Percentiles rank a stretch among this genome's conserved stretches.
These are phyloP conservation scores for Ibycter americanus DNA, from an alignment of 2,797 vertebrate species.

Conservation along the genomic window DNA sequence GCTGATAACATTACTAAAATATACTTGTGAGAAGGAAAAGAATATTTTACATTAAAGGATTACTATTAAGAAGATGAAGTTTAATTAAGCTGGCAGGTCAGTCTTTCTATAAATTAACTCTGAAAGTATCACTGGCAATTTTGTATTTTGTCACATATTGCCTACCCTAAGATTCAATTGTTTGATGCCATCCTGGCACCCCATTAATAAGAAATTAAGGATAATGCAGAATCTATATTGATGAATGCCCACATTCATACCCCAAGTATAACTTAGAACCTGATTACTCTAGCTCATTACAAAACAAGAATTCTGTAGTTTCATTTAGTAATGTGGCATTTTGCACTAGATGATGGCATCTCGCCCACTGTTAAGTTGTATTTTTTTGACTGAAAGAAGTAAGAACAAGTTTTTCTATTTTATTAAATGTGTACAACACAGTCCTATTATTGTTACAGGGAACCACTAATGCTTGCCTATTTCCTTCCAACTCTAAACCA, in stretches of 20 bases:
- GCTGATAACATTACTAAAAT: background rate
- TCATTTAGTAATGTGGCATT: background rate
- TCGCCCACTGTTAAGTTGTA: background rate
- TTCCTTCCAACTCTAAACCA: background rate
- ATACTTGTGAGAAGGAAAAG: background rate
- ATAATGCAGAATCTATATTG: background rate
- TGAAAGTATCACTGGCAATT: background rate
- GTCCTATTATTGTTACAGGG: background rate
- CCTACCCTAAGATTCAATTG: background rate
- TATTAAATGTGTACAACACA: background rate
- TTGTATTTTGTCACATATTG: background rate
- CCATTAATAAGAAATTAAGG: background rate
- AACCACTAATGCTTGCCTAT: background rate
- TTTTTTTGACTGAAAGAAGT: background rate
- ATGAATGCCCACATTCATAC: background rate
- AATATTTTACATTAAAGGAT: background rate
- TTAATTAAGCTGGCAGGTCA: background rate
- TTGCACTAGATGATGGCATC: background rate
- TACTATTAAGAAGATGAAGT: background rate
- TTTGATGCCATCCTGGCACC: background rate
- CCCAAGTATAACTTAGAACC: background rate
- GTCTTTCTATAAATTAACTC: background rate
- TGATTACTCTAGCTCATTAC: background rate
- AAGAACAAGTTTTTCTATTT: background rate
- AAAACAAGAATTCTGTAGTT: background rate